A percentile compares a stretch with the other conserved stretches of the same genome.
Conservation (phyloP, 2,888 invertebrate species). For the Pachycephus smyrnensis region DNA sequence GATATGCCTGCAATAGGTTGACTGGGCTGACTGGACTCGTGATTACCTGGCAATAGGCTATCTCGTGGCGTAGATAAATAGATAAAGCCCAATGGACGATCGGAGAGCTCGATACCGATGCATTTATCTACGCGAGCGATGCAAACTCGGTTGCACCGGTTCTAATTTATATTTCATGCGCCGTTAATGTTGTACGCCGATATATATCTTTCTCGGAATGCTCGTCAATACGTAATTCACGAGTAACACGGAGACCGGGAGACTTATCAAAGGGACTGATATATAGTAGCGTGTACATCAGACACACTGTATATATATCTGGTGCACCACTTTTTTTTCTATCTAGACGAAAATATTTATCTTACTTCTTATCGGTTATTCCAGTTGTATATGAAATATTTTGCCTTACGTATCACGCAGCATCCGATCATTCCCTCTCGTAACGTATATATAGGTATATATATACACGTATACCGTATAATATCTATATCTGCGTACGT, state of each 20-base stretch:
- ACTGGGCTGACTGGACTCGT: background rate
- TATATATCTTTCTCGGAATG: background rate
- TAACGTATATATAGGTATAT: background rate
- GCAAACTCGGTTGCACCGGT: conserved; percentile 19
- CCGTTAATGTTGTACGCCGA: conserved; percentile 3
- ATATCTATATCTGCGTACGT: background rate
- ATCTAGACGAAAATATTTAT: background rate
- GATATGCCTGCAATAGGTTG: background rate
- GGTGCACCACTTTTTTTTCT: background rate
- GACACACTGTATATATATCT: background rate
- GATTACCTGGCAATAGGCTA: background rate
- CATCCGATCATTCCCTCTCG: background rate
- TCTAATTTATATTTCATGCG: conserved; percentile 39
- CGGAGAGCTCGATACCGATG: background rate
- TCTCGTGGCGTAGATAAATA: background rate
- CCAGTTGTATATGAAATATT: background rate
- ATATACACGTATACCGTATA: background rate
- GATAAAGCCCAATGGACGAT: background rate
- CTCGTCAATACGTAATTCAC: background rate
- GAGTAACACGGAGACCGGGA: background rate
- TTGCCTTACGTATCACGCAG: background rate
- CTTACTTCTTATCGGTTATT: background rate
- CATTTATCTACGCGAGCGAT: background rate
- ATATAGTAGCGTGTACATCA: background rate
- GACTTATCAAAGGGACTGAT: background rate